Conservation (phyloP, 2,113 vertebrate species). For the Notarius quadriscutis region DNA sequence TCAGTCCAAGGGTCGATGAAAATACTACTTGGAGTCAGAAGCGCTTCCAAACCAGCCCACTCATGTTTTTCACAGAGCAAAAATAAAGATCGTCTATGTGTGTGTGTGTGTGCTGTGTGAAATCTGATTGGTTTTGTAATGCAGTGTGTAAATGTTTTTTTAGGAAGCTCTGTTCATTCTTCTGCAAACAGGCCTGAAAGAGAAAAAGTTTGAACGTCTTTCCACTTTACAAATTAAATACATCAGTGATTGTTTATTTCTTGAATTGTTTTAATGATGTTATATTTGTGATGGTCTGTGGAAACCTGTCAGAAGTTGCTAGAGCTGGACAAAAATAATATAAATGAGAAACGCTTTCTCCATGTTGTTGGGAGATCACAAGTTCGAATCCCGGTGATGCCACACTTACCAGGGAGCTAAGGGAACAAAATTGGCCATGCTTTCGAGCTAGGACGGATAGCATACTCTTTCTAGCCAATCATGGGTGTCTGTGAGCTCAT, state of each 20-base stretch:
- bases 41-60: not conserved
- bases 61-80: not conserved
- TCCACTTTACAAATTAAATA: not conserved
- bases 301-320: not conserved
- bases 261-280: not conserved
- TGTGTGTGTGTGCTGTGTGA: not conserved
- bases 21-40: slow-evolving; percentile 18
- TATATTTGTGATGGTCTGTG: not conserved
- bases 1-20: slow-evolving; percentile 10
- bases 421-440: not conserved
- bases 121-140: not conserved
- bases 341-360: not conserved
- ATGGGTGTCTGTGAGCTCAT: not conserved
- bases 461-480: not conserved
- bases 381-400: not conserved
- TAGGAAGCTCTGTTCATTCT: not conserved
- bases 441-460: not conserved
- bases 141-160: not conserved
- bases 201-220: not conserved
- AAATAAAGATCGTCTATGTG: not conserved
- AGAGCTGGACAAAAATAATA: not conserved
- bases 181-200: not conserved
- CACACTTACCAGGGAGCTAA: not conserved
- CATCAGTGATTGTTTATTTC: not conserved
- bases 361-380: no score